Evolutionary conservation across 2,888 invertebrate genomes (phyloP).

Genomic region (Drosophila nigritarsus): DNA sequence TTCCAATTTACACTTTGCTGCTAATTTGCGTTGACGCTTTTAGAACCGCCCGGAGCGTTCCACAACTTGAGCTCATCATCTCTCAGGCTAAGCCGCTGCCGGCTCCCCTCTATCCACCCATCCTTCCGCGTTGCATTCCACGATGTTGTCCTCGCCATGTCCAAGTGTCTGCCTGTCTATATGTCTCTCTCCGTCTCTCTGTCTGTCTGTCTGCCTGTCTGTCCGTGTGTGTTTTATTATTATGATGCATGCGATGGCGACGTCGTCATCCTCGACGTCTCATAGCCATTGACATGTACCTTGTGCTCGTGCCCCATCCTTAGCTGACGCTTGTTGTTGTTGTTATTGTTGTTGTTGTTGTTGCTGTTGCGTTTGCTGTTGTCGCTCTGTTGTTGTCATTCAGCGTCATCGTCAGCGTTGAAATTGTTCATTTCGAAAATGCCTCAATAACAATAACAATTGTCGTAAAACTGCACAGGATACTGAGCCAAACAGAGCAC

Average conservation of each 20-base stretch:
- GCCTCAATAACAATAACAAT: constrained; percentile 82
- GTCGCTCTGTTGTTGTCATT: constrained; percentile 65
- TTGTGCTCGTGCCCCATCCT: constrained; percentile 58
- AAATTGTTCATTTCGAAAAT: constrained; percentile 82
- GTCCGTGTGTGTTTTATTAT: constrained; percentile 74
- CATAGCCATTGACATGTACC: constrained; percentile 77
- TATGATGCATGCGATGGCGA: constrained; percentile 75
- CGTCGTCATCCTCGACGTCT: constrained; percentile 59
- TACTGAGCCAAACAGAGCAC: constrained; percentile 52
- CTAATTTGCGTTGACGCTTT: constrained; percentile 80
- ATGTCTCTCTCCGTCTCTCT: constrained; percentile 19
- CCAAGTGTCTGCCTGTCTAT: constrained; percentile 64
- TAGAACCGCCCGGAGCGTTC: constrained; percentile 75
- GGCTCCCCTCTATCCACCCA: constrained; percentile 5
- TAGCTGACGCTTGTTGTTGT: constrained; percentile 15
- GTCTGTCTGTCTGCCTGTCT: constrained; percentile 25
- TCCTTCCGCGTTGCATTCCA: constrained; percentile 65
- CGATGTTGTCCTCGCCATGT: constrained; percentile 70
- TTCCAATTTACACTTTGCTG: constrained; percentile 81
- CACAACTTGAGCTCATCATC: constrained; percentile 53
- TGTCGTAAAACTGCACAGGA: constrained; percentile 80
- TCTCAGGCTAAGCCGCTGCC: constrained; percentile 19
- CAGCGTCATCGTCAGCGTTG: constrained; percentile 73
- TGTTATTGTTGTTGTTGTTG: constrained; percentile 15
- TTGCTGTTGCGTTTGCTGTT: constrained; percentile 31